Percentiles rank a stretch among this genome's conserved stretches.
Conservation (phyloP, 2,797 vertebrate species). For the Myotis daubentonii region DNA sequence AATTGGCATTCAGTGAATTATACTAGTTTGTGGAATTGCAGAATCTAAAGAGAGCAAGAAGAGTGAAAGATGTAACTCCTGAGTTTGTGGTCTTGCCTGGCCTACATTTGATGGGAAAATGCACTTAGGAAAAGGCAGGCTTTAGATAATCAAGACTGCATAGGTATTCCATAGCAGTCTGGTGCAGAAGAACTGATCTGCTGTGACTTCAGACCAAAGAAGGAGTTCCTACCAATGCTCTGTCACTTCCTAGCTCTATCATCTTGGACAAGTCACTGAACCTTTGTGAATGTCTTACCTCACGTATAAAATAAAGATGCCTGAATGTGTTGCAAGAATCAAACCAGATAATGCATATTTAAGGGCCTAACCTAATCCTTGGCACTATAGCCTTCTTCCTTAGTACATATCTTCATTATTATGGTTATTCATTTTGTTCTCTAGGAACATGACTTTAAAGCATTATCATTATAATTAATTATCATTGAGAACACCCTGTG, state of each 20-base stretch:
- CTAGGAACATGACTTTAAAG: not conserved
- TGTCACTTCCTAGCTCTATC: not conserved
- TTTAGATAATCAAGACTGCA: not conserved
- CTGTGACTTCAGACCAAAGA: not conserved
- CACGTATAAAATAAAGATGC: not conserved
- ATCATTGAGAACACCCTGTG: not conserved
- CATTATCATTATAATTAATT: conserved; percentile 7
- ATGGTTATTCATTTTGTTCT: not conserved
- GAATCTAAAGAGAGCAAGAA: not conserved
- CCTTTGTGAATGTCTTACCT: not conserved
- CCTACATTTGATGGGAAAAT: not conserved
- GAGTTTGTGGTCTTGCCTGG: not conserved
- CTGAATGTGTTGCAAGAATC: not conserved
- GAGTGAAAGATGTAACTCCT: not conserved
- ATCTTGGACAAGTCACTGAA: not conserved
- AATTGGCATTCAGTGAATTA: not conserved
- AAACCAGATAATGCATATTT: not conserved
- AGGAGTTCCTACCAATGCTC: not conserved
- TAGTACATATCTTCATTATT: conserved; percentile 8
- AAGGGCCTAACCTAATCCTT: not conserved
- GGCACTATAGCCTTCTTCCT: not conserved
- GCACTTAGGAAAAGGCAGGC: not conserved
- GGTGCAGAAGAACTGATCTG: not conserved
- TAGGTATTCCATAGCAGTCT: not conserved
- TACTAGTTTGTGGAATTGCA: not conserved